These are phyloP conservation scores for Agapornis roseicollis DNA, from an alignment of 2,113 vertebrate species.

Conservation along the genomic window DNA sequence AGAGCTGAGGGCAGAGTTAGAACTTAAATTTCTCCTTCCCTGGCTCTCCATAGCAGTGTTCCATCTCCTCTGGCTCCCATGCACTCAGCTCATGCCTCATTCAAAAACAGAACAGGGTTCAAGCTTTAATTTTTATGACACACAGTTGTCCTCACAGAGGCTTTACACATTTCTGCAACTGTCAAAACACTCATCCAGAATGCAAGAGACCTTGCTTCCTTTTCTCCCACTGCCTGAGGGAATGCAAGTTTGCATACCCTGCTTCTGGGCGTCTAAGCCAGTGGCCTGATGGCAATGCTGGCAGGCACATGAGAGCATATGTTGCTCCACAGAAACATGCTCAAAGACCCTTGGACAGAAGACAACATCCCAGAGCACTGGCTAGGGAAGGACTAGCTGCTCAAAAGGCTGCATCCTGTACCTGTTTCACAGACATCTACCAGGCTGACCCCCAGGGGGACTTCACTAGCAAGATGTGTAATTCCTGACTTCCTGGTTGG, in stretches of 20 bases:
- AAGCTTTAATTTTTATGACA: not conserved
- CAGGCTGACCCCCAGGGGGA: rapidly evolving
- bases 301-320: not conserved
- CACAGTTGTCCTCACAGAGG: rapidly evolving
- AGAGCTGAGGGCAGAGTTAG: not conserved
- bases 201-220: not conserved
- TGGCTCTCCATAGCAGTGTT: not conserved
- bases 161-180: rapidly evolving
- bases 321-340: rapidly evolving
- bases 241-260: rapidly evolving
- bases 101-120: not conserved
- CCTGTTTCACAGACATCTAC: not conserved
- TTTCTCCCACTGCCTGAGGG: rapidly evolving
- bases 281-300: not conserved
- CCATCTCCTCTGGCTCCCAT: not conserved
- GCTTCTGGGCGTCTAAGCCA: not conserved
- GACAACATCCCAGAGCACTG: not conserved
- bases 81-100: rapidly evolving
- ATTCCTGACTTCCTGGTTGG: not conserved
- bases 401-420: not conserved
- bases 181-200: not conserved
- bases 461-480: not conserved
- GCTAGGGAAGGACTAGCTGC: not conserved
- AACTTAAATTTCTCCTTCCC: not conserved
- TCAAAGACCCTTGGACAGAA: not conserved